Percentiles rank a stretch among this genome's conserved stretches.
These are phyloP conservation scores for Elymnias hypermnestra DNA, from an alignment of 1,140 invertebrate species.

Conservation along the genomic window DNA sequence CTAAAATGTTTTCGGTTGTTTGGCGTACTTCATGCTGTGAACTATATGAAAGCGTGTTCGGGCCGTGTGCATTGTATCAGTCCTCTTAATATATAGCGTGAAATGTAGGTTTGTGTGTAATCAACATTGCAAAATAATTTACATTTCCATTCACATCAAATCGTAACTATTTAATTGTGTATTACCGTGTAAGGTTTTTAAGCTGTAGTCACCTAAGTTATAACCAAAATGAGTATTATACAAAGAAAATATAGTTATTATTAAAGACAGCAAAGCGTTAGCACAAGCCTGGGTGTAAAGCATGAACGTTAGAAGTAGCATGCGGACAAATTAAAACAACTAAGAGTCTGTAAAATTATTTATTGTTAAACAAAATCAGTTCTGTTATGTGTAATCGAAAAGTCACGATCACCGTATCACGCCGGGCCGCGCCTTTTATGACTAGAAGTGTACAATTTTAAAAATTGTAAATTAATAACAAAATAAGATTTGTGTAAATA, in stretches of 20 bases:
- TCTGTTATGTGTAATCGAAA: conserved; percentile 64
- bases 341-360: conserved; percentile 58
- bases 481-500: conserved; percentile 44
- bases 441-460: conserved; percentile 48
- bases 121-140: not conserved
- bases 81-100: conserved; percentile 13
- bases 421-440: conserved; percentile 42
- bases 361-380: conserved; percentile 73
- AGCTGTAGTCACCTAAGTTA: not conserved
- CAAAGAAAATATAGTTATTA: conserved; percentile 2
- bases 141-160: not conserved
- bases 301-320: conserved; percentile 44
- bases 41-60: conserved; percentile 38
- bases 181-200: not conserved
- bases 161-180: not conserved
- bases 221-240: not conserved
- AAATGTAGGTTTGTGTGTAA: conserved; percentile 11
- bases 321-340: conserved; percentile 67
- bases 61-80: conserved; percentile 27
- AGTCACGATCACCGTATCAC: conserved; percentile 45
- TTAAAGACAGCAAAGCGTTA: conserved; percentile 42
- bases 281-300: conserved; percentile 53
- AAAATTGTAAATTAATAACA: conserved; percentile 41
- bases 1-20: conserved; percentile 29
- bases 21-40: conserved; percentile 47